A percentile compares a stretch with the other conserved stretches of the same genome.
phyloP scores from a whole-genome alignment of 23 tunicate species.

The Styela clava region DNA sequence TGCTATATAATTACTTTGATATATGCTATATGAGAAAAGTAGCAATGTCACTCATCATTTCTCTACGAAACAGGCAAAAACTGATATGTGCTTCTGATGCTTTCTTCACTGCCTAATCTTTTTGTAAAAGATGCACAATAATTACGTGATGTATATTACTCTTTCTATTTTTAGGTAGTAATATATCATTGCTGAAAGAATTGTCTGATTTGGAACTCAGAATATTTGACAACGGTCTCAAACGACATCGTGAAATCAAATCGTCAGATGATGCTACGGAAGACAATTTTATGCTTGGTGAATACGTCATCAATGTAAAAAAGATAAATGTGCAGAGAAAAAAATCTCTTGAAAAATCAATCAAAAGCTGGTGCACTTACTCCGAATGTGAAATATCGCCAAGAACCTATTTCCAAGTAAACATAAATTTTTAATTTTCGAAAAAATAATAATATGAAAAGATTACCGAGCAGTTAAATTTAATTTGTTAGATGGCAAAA shows the following conservation, averaged over 20 bases:
- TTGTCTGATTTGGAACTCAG: neutral
- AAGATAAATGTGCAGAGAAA: slow-evolving; percentile 30
- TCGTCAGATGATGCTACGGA: neutral
- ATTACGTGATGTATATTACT: no score
- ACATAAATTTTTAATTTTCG: no score
- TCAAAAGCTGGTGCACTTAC: slow-evolving; percentile 69
- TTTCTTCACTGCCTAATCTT: no score
- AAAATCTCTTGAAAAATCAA: slow-evolving; percentile 20
- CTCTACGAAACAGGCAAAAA: no score
- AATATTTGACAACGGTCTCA: neutral
- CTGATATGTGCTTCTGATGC: no score
- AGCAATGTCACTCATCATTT: no score
- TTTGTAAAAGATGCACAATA: no score
- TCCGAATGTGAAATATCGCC: slow-evolving; percentile 50
- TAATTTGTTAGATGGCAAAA: no score
- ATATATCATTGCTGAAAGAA: neutral
- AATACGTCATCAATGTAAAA: neutral
- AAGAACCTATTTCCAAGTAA: slow-evolving; percentile 75
- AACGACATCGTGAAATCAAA: neutral
- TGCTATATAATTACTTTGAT: no score
- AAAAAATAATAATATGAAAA: no score
- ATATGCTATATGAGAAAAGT: no score
- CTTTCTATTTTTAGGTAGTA: neutral
- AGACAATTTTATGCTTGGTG: neutral
- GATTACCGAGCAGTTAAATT: no score